Base-by-base conservation (phyloP, 2,888 invertebrate genomes). In the Harpagoxenus sublaevis region DNA sequence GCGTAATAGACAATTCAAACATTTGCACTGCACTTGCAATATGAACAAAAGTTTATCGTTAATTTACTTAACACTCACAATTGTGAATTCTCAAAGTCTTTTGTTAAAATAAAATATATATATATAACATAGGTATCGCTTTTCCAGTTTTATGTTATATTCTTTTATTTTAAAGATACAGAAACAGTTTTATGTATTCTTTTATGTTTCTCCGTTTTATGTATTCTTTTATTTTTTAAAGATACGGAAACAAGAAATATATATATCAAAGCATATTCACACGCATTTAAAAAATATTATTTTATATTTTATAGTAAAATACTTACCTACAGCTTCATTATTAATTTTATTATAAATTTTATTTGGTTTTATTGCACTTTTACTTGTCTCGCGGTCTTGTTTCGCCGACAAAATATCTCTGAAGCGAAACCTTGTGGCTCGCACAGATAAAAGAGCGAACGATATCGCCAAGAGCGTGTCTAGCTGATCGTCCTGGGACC, bases 401-500 rank as follows among this genome's bases (percentile, higher is more conserved):
- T 48, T 57, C 45, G 15, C 48, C 48, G 12, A 18, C 79, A 39
- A 35, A 71, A 70, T 71, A 71, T 48, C 39, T 60, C 18, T 18
- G 71, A 73, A 71, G 12, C 28, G 71, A 55, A 55, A 71, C 48
- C 28, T 35, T 18, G 81, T 39, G 45, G 70, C 77, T 87, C 85
- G 87, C 84, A 83, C 85, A 86, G 90, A 88, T 87, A 86, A 85
- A 87, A 86, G 70, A 78, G 63, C 77, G 87, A 78, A 79, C 78
- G 85, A 87, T 88, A 89, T 88, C 87, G 82, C 84, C 45, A 71
- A 81, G 60, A 74, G 79, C 79, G 65, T 86, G 86, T 90, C 88
- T 87, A 77, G 82, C 63, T 66, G 51, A 79, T 85, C 90, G 90
- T 89, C 89, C 75, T 78, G 90, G 88, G 90, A 90, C 84, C 90